phyloP scores from a whole-genome alignment of 2,113 vertebrate genomes.

The Hylia prasina region DNA sequence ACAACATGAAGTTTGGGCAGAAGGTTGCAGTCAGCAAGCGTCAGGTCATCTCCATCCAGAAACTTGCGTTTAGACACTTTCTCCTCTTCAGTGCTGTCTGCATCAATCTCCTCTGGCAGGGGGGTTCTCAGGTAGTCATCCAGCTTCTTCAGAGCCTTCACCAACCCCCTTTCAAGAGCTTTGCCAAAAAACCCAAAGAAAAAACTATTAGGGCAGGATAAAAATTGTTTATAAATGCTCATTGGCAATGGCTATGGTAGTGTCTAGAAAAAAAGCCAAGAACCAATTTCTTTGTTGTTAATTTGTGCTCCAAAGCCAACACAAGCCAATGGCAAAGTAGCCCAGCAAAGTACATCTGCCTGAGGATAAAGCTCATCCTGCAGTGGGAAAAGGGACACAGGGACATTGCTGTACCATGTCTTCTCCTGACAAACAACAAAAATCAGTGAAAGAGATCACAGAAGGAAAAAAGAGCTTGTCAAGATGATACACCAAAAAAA shows the following conservation, averaged over 20 bases:
- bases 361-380: background rate
- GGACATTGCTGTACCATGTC: background rate
- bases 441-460: background rate
- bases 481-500: background rate
- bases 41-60: conserved; percentile 91
- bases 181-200: background rate
- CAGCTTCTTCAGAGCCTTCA: conserved; percentile 87
- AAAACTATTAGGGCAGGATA: background rate
- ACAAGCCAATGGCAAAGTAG: background rate
- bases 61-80: conserved; percentile 85
- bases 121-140: conserved; percentile 88
- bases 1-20: conserved; percentile 97
- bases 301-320: background rate
- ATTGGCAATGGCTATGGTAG: too few species aligned
- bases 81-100: conserved; percentile 80
- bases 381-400: background rate
- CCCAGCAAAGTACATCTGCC: background rate
- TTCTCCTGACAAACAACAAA: background rate
- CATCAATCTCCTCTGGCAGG: conserved; percentile 90
- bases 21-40: conserved; percentile 96
- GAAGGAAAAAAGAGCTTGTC: background rate
- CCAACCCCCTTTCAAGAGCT: conserved; percentile 88
- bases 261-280: background rate
- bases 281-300: background rate
- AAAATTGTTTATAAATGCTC: background rate